Conservation (phyloP, 2,113 vertebrate species). For the Toxotes jaculatrix region DNA sequence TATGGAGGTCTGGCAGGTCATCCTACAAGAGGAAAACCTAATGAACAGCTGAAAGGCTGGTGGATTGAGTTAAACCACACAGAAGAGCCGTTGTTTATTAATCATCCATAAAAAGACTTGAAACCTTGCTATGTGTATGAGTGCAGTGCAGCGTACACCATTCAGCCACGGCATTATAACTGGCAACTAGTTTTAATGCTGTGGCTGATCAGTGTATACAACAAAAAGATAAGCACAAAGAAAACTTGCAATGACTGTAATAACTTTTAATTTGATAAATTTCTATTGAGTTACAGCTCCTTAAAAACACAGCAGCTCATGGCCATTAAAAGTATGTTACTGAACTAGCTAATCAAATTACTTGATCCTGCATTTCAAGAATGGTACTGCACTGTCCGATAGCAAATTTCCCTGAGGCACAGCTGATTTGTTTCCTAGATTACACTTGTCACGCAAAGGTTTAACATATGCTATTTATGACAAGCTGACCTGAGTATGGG, state of each 20-base stretch:
- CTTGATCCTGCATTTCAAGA: too few species aligned
- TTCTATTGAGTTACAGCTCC: slow-evolving; percentile 20
- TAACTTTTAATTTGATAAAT: not conserved
- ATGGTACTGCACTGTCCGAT: too few species aligned
- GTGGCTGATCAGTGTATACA: not conserved
- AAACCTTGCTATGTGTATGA: not conserved
- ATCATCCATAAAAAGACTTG: not conserved
- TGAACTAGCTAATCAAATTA: too few species aligned
- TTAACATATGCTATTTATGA: too few species aligned
- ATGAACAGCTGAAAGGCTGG: not conserved
- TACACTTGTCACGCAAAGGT: too few species aligned
- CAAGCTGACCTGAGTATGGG: too few species aligned
- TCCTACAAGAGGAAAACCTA: not conserved
- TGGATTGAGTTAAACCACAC: too few species aligned
- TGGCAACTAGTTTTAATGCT: too few species aligned
- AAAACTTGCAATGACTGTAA: not conserved
- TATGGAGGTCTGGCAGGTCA: not conserved
- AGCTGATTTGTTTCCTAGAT: too few species aligned
- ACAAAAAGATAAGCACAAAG: not conserved
- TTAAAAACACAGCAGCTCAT: not conserved
- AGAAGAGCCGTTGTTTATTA: not conserved
- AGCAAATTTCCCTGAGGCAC: too few species aligned
- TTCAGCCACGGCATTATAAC: too few species aligned
- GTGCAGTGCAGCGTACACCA: not conserved
- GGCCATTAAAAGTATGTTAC: not conserved